Evolutionary conservation across 2,888 invertebrate genomes (phyloP), one percentile per base, ranked within the genome.

Genomic region (Deroplatys truncata): DNA sequence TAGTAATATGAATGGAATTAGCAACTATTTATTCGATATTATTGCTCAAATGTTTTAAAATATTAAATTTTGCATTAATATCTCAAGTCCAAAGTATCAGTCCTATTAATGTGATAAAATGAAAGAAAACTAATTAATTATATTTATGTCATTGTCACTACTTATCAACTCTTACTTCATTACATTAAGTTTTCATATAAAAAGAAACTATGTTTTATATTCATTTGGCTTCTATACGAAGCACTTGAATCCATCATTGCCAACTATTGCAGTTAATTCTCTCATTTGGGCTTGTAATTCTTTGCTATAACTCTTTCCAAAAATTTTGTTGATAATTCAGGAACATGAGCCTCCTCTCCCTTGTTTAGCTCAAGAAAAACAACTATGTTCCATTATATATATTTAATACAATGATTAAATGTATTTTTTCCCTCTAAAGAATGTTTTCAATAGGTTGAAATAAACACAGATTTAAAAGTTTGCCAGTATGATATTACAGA

Each of bases 21-120:
- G 43, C 87, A 29, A 25, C 0, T 82, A 31, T 87, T 43, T 82
- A 56, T 28, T 82, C 28, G 84, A 56, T 88, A 88, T 84, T 84
- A 88, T 88, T 88, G 88, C 88, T 88, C 88, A 88, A 88, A 84
- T 29, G 15, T 43, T 56, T n/a, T 29, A 82, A 83, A 35, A 88
- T 16, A n/a, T 87, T 29, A 87, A 82, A 9, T 87, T 35, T 49
- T 88, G 29, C 88, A 88, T 84, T 84, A 88, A 88, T 88, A 88
- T 88, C 84, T 83, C 20, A 88, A 84, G 88, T 88, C 84, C 88
- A 88, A 84, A 31, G 84, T 56, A 35, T 28, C 35, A 84, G 49
- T 28, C 28, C 56, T 84, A 84, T 84, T 84, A 84, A 56, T 49
- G 43, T 87, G 83, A 56, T 31, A 35, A 87, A 87, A 82, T 87